Percentiles rank a stretch among this genome's conserved stretches.
Evolutionary conservation across 2,888 invertebrate genomes (phyloP).

Genomic region (Tridacna gigas): DNA sequence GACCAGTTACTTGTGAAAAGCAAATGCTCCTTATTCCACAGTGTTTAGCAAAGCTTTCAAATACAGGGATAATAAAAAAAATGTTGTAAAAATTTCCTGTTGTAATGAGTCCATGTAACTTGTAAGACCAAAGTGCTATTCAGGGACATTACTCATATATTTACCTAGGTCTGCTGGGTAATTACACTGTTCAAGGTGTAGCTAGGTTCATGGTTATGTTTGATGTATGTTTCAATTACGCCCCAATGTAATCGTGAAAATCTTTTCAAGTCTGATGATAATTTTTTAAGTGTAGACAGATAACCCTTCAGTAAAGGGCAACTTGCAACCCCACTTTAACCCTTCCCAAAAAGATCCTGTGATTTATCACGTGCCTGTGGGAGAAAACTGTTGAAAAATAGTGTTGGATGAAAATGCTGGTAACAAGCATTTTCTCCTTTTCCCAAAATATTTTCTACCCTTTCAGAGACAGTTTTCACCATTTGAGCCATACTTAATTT

Average conservation of each 20-base stretch:
- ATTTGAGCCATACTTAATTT: too few relatives aligned
- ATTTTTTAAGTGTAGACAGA: constrained; percentile 22
- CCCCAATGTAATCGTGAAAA: constrained; percentile 38
- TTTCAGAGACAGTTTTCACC: background rate
- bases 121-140: background rate
- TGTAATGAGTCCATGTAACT: too few relatives aligned
- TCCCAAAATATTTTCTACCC: background rate
- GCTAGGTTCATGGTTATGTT: constrained; percentile 35
- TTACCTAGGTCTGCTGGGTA: constrained; percentile 23
- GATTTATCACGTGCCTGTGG: background rate
- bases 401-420: background rate
- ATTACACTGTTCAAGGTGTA: constrained; percentile 41
- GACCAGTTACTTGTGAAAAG: too few relatives aligned
- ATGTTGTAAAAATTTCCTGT: too few relatives aligned
- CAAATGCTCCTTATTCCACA: too few relatives aligned
- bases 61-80: too few relatives aligned
- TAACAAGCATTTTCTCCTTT: background rate
- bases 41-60: too few relatives aligned
- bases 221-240: constrained; percentile 54
- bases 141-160: constrained; percentile 3
- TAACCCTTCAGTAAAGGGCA: constrained; percentile 1
- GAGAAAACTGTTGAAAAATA: background rate
- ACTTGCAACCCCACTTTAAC: background rate
- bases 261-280: constrained; percentile 24
- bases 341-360: background rate